Evolutionary conservation across 2,113 vertebrate genomes (phyloP), one percentile per base, ranked within the genome.

Genomic region (Aptenodytes forsteri): DNA sequence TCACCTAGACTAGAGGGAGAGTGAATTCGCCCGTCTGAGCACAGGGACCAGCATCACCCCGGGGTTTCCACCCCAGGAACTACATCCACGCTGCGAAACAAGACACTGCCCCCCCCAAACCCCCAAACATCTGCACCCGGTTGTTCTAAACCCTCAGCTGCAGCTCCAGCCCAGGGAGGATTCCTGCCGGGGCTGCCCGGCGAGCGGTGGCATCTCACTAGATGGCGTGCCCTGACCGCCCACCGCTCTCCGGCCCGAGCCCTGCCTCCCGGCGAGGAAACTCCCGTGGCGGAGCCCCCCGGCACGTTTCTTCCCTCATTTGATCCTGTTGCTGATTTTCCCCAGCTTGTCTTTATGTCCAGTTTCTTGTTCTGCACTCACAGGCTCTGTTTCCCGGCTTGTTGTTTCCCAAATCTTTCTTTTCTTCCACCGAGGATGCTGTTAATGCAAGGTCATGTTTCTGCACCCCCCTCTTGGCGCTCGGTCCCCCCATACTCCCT

Each of bases 21-120:
- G 29, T 1, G 11, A 40, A 25, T 32, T 5, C 2, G 13, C 23
- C 6, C 3, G 20, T 7, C 20, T 3, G 1, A n/a, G 58, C 23
- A 10, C 42, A 38, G 9, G 36, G 25, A 27, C 0, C 38, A 1
- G 20, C 30, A 14, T 46, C 40, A 1, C 34, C 9, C 29, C 2
- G 2, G 47, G 9, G 9, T 36, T 69, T 25, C 58, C 40, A 32
- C 8, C 36, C 4, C 42, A 2, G 29, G 14, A 67, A 7, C 10
- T 5, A 20, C 70, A 36, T 11, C 30, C 80, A 18, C 1, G 6
- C 23, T 3, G 55, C 44, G 8, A 42, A 8, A 2, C 56, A 17
- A 58, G 36, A n/a, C 38, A 4, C 15, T 3, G 4, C 11, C 9
- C 27, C 27, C 17, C 11, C 18, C 5, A 13, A 10, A 30, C 9